Evolutionary conservation across 2,113 vertebrate genomes (phyloP).

Genomic region (Stercorarius parasiticus): DNA sequence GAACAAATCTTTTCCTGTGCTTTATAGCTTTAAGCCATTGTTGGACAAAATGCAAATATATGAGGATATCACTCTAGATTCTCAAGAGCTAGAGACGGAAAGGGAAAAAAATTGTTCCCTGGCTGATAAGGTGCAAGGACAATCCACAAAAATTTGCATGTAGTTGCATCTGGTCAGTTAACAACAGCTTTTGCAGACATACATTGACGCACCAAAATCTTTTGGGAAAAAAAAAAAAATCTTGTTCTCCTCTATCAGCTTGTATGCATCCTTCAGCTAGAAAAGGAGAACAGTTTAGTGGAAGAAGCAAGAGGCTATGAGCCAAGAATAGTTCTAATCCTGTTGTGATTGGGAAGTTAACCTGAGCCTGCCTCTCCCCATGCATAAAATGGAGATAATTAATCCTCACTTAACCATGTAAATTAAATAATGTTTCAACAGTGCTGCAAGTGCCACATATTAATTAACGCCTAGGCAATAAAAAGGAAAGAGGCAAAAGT

Average conservation of each 20-base stretch:
- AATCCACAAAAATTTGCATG: neutral
- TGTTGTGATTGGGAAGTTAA: constrained; percentile 38
- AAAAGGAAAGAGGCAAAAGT: constrained; percentile 31
- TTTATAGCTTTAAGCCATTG: neutral
- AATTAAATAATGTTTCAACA: constrained; percentile 66
- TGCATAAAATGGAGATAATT: constrained; percentile 65
- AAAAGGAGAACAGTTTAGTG: neutral
- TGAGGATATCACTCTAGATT: neutral
- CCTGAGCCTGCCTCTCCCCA: constrained; percentile 58
- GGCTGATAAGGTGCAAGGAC: neutral
- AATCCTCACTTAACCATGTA: constrained; percentile 65
- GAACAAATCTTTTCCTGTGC: neutral
- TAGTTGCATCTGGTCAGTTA: neutral
- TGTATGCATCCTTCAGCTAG: neutral
- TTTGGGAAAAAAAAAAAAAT: neutral
- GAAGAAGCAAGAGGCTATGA: constrained; percentile 1
- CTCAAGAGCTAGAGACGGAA: neutral
- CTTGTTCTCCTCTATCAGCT: neutral
- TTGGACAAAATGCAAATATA: neutral
- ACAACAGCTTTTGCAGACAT: neutral
- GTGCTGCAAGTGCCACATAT: constrained; percentile 45
- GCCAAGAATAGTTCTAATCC: constrained; percentile 33
- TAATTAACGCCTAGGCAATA: constrained; percentile 54
- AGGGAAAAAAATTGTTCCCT: neutral
- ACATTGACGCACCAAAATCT: neutral